Evolutionary conservation across 2,797 vertebrate genomes (phyloP).

Genomic region (Cuniculus paca): DNA sequence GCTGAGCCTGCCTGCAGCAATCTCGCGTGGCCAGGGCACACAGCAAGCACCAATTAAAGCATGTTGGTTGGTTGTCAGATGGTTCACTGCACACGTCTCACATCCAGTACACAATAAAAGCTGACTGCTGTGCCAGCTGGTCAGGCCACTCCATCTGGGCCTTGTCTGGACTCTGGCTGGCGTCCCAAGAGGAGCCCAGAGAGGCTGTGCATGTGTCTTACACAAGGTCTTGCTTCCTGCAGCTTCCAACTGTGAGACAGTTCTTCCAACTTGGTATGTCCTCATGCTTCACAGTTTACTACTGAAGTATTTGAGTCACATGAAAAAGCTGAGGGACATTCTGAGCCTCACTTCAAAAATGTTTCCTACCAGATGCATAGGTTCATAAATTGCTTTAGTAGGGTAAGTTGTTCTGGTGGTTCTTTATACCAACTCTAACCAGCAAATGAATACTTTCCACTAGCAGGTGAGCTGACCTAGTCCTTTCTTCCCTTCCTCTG

Average conservation of each 20-base stretch:
- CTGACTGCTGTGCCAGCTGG: constrained; percentile 57
- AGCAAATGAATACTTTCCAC: neutral
- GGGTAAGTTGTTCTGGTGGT: neutral
- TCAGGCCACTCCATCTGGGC: constrained; percentile 48
- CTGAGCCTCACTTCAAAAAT: neutral
- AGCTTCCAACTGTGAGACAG: neutral
- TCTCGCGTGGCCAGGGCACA: neutral
- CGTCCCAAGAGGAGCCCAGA: neutral
- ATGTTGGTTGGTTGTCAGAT: constrained; percentile 34
- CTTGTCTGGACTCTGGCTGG: constrained; percentile 19
- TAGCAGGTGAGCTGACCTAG: neutral
- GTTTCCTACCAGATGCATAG: neutral
- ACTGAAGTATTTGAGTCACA: neutral
- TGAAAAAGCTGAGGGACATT: neutral
- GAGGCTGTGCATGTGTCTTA: neutral
- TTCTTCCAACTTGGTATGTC: constrained; percentile 22
- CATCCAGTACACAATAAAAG: constrained; percentile 51
- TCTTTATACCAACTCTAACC: neutral
- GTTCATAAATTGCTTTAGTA: neutral
- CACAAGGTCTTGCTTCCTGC: neutral
- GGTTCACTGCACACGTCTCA: constrained; percentile 66
- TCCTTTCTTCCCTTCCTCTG: neutral
- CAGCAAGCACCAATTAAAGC: constrained; percentile 66
- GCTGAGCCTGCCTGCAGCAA: too few species aligned
- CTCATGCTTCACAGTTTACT: neutral